phyloP scores from a whole-genome alignment of 1,140 invertebrate genomes.

The Globodera ellingtonae region DNA sequence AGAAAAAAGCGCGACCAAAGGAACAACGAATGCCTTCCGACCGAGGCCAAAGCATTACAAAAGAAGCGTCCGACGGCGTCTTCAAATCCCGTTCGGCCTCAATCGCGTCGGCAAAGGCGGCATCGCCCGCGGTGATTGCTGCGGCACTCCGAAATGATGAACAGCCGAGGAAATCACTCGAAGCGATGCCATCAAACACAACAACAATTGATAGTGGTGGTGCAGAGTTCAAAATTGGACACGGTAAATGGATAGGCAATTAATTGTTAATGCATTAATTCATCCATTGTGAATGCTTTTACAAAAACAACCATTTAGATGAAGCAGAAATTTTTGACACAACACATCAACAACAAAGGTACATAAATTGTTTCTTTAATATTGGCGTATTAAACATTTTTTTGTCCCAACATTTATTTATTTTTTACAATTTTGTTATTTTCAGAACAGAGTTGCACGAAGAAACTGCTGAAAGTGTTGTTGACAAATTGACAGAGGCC shows the following conservation, averaged over 20 bases:
- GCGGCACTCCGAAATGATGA: neutral
- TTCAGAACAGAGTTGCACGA: neutral
- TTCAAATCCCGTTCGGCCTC: neutral
- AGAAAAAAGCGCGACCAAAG: constrained; percentile 1
- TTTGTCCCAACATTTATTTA: no score
- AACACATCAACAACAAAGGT: no score
- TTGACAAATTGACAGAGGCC: neutral
- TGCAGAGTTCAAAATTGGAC: no score
- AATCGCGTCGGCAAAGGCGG: neutral
- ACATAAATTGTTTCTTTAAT: no score
- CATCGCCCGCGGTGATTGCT: neutral
- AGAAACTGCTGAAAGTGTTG: neutral
- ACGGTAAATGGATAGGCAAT: no score
- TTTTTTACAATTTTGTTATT: neutral
- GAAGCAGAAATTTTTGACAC: neutral
- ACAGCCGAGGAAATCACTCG: neutral
- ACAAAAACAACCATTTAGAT: neutral
- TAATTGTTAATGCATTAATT: no score
- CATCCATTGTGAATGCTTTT: no score
- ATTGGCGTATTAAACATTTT: no score
- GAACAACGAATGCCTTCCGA: neutral
- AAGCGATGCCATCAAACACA: neutral
- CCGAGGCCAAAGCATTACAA: neutral
- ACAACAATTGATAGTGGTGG: neutral
- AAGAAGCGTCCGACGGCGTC: neutral